Conservation (phyloP, 2,113 vertebrate genomes). For the Neodontobutis hainanensis region DNA sequence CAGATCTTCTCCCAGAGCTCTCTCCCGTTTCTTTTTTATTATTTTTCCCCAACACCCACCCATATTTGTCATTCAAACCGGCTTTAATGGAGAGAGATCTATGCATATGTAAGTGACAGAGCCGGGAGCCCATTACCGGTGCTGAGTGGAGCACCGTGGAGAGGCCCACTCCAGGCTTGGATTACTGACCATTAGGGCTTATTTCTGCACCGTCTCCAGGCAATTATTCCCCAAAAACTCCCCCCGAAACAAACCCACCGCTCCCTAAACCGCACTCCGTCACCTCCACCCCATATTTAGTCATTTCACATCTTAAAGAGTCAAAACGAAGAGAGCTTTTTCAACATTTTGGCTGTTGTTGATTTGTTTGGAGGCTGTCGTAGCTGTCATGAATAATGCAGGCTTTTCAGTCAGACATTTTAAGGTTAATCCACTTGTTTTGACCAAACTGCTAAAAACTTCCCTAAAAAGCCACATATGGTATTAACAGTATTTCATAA, state of each 20-base stretch:
- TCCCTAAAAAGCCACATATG: too few species aligned
- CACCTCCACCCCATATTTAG: conserved; percentile 30
- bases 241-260: neutral
- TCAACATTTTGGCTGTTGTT: conserved; percentile 1
- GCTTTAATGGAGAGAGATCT: conserved; percentile 78
- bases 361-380: too few species aligned
- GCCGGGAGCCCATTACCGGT: conserved; percentile 77
- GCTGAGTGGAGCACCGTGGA: conserved; percentile 77
- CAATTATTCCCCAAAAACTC: conserved; percentile 69
- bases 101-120: conserved; percentile 81
- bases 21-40: conserved; percentile 38
- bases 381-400: too few species aligned
- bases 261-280: neutral
- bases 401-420: too few species aligned
- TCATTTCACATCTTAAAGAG: conserved; percentile 59
- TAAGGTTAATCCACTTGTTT: too few species aligned
- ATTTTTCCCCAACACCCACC: conserved; percentile 58
- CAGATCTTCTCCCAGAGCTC: conserved; percentile 60
- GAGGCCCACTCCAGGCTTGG: conserved; percentile 75
- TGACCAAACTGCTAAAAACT: too few species aligned
- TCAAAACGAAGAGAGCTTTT: conserved; percentile 34
- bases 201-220: conserved; percentile 76
- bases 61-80: conserved; percentile 79
- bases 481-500: too few species aligned
- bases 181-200: conserved; percentile 81